Percentiles rank a stretch among this genome's conserved stretches.
Conservation (phyloP, 2,888 invertebrate species). For the Calliphora vomitoria region DNA sequence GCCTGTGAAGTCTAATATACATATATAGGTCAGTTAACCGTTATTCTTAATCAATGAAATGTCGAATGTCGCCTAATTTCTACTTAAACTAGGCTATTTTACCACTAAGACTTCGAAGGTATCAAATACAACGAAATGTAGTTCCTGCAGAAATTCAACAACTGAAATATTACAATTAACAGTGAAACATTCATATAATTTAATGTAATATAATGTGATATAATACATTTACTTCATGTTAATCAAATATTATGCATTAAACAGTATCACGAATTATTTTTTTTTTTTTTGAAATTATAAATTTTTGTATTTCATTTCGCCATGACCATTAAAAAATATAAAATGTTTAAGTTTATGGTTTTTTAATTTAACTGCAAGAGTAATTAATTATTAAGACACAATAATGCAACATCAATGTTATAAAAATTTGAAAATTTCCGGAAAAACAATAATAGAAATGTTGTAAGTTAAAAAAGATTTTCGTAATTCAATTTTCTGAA, state of each 20-base stretch:
- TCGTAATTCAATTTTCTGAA: not conserved
- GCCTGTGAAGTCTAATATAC: no score
- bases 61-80: no score
- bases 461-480: not conserved
- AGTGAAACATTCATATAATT: no score
- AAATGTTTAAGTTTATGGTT: not conserved
- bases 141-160: no score
- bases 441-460: conserved; percentile 5
- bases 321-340: not conserved
- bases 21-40: no score
- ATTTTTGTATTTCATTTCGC: not conserved
- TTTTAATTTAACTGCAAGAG: not conserved
- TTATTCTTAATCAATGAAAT: no score
- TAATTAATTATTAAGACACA: not conserved
- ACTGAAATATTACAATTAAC: no score
- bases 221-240: no score
- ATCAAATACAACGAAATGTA: no score
- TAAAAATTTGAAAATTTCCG: not conserved
- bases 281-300: not conserved
- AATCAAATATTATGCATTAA: not conserved
- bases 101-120: no score
- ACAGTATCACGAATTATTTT: not conserved
- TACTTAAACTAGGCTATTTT: no score
- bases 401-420: not conserved
- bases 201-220: no score